Evolutionary conservation across 2,888 invertebrate species (phyloP).

Genomic region (Melieria picta): DNA sequence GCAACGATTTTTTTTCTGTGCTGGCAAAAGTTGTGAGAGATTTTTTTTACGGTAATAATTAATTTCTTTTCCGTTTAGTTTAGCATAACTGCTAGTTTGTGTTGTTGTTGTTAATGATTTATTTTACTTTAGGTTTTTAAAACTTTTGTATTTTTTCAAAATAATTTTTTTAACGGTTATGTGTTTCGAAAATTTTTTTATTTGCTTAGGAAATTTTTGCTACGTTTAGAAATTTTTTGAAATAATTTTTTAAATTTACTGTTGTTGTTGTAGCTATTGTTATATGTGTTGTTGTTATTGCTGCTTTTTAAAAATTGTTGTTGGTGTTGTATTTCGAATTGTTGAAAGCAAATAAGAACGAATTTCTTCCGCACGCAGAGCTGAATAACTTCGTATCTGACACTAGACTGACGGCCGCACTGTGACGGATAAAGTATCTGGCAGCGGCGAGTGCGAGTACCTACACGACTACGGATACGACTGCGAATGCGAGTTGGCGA

Average conservation of each 20-base stretch:
- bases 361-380: constrained; percentile 62
- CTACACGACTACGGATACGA: not conserved
- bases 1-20: no score
- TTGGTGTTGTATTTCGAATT: constrained; percentile 38
- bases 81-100: not conserved
- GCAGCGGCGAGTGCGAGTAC: constrained; percentile 24
- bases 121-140: not conserved
- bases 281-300: constrained; percentile 40
- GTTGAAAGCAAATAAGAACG: constrained; percentile 6
- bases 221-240: constrained; percentile 11
- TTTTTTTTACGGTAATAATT: not conserved
- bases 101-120: not conserved
- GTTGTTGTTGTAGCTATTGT: not conserved
- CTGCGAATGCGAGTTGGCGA: not conserved
- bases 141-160: constrained; percentile 7
- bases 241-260: not conserved
- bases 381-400: constrained; percentile 64
- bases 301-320: constrained; percentile 38
- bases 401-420: constrained; percentile 60
- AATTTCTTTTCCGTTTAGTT: constrained; percentile 10
- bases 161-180: not conserved
- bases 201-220: constrained; percentile 12
- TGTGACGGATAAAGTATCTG: constrained; percentile 49
- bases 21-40: not conserved
- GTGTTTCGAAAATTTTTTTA: constrained; percentile 5